phyloP scores from a whole-genome alignment of 2,113 vertebrate species.

The Leucopternis melanops region DNA sequence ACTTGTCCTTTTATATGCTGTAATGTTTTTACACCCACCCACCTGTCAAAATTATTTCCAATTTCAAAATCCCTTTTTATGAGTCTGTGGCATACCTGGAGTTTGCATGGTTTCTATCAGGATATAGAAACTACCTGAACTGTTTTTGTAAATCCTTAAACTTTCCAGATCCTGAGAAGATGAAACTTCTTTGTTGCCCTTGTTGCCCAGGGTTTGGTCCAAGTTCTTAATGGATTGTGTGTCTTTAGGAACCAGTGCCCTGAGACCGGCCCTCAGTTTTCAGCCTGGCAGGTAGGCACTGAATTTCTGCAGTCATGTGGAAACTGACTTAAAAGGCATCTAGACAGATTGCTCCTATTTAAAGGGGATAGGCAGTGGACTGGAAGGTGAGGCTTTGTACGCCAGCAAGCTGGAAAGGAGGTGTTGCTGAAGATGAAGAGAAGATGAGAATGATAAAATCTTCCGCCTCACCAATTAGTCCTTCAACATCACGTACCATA shows the following conservation, averaged over 20 bases:
- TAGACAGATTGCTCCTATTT: neutral
- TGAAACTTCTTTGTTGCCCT: neutral
- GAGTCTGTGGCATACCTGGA: neutral
- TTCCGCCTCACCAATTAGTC: neutral
- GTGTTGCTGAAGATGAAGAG: neutral
- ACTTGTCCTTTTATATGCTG: neutral
- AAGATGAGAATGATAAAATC: neutral
- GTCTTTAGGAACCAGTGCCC: neutral
- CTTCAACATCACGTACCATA: neutral
- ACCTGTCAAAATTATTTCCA: neutral
- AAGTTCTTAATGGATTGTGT: neutral
- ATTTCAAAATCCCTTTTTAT: neutral
- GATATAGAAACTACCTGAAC: neutral
- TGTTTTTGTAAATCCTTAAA: neutral
- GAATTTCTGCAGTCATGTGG: neutral
- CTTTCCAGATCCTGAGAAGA: neutral
- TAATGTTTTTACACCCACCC: neutral
- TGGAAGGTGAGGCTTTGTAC: neutral
- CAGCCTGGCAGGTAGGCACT: neutral
- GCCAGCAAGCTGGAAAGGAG: neutral
- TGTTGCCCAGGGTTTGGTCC: neutral
- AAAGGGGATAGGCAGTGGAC: neutral
- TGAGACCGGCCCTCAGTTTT: neutral
- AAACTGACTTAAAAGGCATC: neutral
- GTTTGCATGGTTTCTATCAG: neutral